A percentile compares a stretch with the other conserved stretches of the same genome.
These are phyloP conservation scores for Smittia aterrima DNA, from an alignment of 2,888 invertebrate species.

Conservation along the genomic window DNA sequence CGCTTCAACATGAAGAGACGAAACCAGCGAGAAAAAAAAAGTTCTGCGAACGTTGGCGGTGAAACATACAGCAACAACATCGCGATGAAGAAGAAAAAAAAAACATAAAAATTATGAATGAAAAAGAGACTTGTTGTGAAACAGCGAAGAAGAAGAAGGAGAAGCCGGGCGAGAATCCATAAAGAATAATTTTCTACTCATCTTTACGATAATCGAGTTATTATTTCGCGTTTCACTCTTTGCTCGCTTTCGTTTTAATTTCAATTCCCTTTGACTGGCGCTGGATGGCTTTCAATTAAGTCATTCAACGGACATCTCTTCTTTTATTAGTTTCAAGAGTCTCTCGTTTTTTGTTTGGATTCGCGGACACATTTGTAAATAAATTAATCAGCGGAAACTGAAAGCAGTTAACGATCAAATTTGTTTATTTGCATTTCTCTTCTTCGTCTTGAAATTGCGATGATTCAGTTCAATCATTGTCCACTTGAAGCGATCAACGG, in stretches of 20 bases:
- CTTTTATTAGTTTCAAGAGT: background rate
- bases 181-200: background rate
- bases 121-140: conserved; percentile 16
- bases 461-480: no score
- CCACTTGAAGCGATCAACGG: no score
- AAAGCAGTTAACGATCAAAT: no score
- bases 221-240: no score
- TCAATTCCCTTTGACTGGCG: background rate
- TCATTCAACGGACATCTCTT: background rate
- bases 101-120: conserved; percentile 30
- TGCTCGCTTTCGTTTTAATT: background rate
- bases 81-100: background rate
- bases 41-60: conserved; percentile 16
- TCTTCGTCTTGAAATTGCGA: no score
- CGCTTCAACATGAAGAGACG: no score
- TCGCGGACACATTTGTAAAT: no score
- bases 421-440: no score
- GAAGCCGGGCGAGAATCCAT: background rate
- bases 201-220: conserved; percentile 28
- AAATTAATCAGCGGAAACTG: no score
- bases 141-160: background rate
- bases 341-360: no score
- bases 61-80: conserved; percentile 12
- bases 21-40: background rate
- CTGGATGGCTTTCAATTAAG: background rate